Conservation (phyloP, 2,113 vertebrate species). For the Carassius carassius region DNA sequence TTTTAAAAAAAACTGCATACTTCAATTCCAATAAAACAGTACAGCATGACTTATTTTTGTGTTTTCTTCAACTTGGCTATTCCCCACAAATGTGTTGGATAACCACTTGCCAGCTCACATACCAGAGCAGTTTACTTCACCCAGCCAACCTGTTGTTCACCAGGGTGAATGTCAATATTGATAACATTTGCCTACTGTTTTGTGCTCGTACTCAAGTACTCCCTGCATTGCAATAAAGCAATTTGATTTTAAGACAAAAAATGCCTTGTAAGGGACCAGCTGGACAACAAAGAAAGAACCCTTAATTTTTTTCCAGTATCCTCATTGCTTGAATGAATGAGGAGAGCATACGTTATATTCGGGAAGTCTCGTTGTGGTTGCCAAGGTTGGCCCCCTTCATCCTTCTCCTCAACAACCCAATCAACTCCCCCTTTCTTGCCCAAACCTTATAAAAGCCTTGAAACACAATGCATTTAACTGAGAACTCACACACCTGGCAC, state of each 20-base stretch:
- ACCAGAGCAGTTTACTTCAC: conserved; percentile 50
- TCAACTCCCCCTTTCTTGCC: conserved; percentile 34
- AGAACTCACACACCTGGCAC: conserved; percentile 59
- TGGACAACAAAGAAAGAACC: conserved; percentile 55
- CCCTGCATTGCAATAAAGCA: conserved; percentile 71
- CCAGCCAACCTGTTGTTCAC: conserved; percentile 68
- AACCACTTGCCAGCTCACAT: conserved; percentile 43
- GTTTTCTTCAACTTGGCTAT: conserved; percentile 26
- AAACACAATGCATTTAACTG: conserved; percentile 51
- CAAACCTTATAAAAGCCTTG: conserved; percentile 64
- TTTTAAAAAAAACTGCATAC: not conserved
- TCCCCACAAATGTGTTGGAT: conserved; percentile 61
- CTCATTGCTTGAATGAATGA: conserved; percentile 59
- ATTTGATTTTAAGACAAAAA: conserved; percentile 70
- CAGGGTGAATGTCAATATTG: conserved; percentile 79
- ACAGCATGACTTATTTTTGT: conserved; percentile 7
- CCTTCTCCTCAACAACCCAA: conserved; percentile 30
- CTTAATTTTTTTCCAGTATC: conserved; percentile 65
- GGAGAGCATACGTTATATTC: conserved; percentile 72
- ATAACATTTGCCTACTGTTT: conserved; percentile 72
- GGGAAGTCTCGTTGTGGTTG: conserved; percentile 69
- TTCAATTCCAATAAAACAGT: conserved; percentile 25
- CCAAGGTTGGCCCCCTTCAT: conserved; percentile 57
- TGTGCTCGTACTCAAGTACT: conserved; percentile 70
- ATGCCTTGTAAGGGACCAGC: conserved; percentile 61